Conservation (phyloP, 1,140 invertebrate species). For the Portunus trituberculatus region DNA sequence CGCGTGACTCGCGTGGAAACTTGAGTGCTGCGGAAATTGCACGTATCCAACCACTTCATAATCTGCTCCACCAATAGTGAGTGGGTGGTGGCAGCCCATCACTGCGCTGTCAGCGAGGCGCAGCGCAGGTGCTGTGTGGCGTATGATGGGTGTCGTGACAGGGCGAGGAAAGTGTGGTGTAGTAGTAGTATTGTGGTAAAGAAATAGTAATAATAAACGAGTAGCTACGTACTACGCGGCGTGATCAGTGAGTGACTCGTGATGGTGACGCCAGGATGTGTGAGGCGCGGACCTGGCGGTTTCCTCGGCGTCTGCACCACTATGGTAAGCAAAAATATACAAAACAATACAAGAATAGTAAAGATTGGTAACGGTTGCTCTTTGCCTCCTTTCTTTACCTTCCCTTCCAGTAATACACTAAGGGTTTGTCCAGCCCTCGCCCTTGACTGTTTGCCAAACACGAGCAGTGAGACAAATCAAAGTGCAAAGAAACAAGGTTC, state of each 20-base stretch:
- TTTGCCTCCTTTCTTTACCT: too few relatives aligned
- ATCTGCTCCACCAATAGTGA: not conserved
- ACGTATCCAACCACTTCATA: not conserved
- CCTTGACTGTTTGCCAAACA: too few relatives aligned
- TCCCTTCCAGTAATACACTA: too few relatives aligned
- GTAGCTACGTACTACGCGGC: not conserved
- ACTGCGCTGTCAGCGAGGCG: not conserved
- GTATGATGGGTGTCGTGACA: not conserved
- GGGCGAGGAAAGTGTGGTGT: not conserved
- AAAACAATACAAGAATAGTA: too few relatives aligned
- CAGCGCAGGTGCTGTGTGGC: not conserved
- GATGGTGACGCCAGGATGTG: not conserved
- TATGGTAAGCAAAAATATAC: not conserved
- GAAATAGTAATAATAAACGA: not conserved
- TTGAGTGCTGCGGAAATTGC: constrained; percentile 20
- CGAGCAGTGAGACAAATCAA: too few relatives aligned
- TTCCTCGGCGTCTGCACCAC: not conserved
- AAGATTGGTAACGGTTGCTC: too few relatives aligned
- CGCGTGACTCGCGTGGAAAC: constrained; percentile 27
- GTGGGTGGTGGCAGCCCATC: not conserved
- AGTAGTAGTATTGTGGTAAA: not conserved
- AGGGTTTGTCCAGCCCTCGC: too few relatives aligned
- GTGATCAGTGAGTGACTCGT: not conserved
- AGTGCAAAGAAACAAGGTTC: too few relatives aligned
- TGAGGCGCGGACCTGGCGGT: not conserved